Evolutionary conservation across 2,797 vertebrate species (phyloP).

Genomic region (Melopsittacus undulatus): DNA sequence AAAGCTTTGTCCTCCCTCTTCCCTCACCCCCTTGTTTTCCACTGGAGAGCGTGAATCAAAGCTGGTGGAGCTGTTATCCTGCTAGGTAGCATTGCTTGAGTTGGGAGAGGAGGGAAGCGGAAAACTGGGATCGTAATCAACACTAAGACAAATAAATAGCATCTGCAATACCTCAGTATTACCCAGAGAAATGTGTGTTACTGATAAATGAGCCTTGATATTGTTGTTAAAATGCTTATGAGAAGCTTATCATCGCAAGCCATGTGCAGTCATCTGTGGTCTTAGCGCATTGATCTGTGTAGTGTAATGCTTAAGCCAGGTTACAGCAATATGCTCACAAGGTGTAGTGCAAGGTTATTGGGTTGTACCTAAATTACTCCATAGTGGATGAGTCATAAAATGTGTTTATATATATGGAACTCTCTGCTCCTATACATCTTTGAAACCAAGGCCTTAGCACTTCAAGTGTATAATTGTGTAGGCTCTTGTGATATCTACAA

Average conservation of each 20-base stretch:
- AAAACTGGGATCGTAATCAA: background rate
- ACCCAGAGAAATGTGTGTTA: background rate
- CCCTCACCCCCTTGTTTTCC: background rate
- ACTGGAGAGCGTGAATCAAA: background rate
- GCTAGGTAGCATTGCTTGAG: background rate
- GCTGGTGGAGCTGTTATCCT: background rate
- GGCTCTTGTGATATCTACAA: background rate
- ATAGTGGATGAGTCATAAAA: background rate
- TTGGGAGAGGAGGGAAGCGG: background rate
- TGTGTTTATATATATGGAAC: background rate
- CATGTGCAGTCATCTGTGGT: background rate
- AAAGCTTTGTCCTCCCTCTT: background rate
- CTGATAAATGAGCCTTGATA: background rate
- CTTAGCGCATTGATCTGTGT: fast-evolving
- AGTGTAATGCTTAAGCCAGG: background rate
- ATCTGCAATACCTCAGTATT: background rate
- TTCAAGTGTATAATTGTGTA: background rate
- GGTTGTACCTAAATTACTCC: background rate
- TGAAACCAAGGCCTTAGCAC: background rate
- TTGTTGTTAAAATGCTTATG: background rate
- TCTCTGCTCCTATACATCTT: background rate
- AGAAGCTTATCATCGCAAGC: background rate
- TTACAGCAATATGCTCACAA: background rate
- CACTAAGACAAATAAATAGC: background rate
- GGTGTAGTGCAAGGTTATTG: background rate